These are phyloP conservation scores for Sphaeridia pumilis DNA, from an alignment of 2,888 invertebrate genomes.

Conservation along the genomic window DNA sequence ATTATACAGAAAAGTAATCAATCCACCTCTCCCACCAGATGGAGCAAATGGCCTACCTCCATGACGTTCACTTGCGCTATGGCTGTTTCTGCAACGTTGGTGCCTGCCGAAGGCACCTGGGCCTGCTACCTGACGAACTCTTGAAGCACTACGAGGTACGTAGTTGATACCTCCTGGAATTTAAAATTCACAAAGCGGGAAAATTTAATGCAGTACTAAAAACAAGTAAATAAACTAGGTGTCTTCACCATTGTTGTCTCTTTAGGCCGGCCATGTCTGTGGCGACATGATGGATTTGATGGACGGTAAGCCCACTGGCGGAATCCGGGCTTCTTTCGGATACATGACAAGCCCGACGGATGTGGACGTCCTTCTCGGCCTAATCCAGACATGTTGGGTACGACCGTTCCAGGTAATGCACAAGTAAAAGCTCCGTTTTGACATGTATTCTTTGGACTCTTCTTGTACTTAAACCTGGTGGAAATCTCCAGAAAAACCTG, in stretches of 20 bases:
- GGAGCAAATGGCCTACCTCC: conserved; percentile 73
- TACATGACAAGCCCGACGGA: conserved; percentile 58
- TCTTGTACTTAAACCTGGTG: no score
- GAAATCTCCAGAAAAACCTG: no score
- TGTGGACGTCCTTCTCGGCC: conserved; percentile 29
- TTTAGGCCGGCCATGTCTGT: conserved; percentile 71
- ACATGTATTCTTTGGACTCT: no score
- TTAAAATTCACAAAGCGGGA: not conserved
- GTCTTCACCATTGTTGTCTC: not conserved
- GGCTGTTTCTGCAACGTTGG: conserved; percentile 97
- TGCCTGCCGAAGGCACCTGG: conserved; percentile 72
- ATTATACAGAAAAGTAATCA: no score
- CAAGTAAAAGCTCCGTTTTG: not conserved
- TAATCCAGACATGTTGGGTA: conserved; percentile 34
- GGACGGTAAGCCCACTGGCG: conserved; percentile 79
- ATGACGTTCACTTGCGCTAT: conserved; percentile 73
- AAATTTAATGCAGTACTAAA: not conserved
- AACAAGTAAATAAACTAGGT: not conserved
- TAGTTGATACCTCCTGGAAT: not conserved
- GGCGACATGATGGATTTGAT: conserved; percentile 78
- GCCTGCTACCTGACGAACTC: conserved; percentile 55
- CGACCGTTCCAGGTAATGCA: conserved; percentile 20
- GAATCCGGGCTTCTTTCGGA: conserved; percentile 83
- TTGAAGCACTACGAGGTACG: conserved; percentile 56
- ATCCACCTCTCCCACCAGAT: no score